Conservation (phyloP, 2,113 vertebrate genomes). For the Protomyctophum bolini region DNA sequence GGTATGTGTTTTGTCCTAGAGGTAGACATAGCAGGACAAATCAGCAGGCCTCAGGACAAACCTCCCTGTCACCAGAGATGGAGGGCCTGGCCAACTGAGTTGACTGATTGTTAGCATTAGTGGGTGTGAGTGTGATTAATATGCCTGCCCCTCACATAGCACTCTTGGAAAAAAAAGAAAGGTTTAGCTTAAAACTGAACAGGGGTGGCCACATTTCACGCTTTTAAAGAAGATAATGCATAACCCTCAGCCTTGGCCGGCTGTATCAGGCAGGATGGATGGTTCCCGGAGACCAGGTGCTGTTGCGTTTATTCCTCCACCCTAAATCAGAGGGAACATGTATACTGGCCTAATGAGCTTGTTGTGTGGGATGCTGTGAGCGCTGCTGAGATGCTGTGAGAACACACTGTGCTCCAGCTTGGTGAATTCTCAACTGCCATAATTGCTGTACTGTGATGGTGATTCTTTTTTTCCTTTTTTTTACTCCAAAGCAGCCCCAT, state of each 20-base stretch:
- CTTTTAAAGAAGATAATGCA: conserved; percentile 73
- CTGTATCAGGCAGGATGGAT: conserved; percentile 67
- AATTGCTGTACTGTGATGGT: conserved; percentile 73
- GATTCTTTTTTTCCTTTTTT: conserved; percentile 45
- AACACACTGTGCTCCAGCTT: conserved; percentile 66
- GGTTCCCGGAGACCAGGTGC: conserved; percentile 69
- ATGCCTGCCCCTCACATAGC: conserved; percentile 82
- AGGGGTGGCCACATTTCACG: conserved; percentile 74
- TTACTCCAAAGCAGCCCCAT: conserved; percentile 55
- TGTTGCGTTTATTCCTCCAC: conserved; percentile 72
- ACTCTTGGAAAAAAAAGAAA: conserved; percentile 71
- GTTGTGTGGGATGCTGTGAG: conserved; percentile 77
- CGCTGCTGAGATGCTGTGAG: conserved; percentile 68
- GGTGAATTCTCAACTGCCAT: conserved; percentile 68
- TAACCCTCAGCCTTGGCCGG: conserved; percentile 51
- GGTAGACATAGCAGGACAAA: conserved; percentile 80
- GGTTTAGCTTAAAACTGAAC: conserved; percentile 75
- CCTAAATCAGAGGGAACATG: conserved; percentile 74
- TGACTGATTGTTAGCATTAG: conserved; percentile 93
- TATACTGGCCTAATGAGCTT: conserved; percentile 75
- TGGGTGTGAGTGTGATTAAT: conserved; percentile 94
- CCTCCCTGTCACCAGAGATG: conserved; percentile 85
- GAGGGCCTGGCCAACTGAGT: conserved; percentile 79
- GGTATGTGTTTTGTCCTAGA: conserved; percentile 76
- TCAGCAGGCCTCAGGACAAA: conserved; percentile 83